phyloP scores from a whole-genome alignment of 37 sponge, comb jelly and placozoan genomes.

The Spongilla lacustris region DNA sequence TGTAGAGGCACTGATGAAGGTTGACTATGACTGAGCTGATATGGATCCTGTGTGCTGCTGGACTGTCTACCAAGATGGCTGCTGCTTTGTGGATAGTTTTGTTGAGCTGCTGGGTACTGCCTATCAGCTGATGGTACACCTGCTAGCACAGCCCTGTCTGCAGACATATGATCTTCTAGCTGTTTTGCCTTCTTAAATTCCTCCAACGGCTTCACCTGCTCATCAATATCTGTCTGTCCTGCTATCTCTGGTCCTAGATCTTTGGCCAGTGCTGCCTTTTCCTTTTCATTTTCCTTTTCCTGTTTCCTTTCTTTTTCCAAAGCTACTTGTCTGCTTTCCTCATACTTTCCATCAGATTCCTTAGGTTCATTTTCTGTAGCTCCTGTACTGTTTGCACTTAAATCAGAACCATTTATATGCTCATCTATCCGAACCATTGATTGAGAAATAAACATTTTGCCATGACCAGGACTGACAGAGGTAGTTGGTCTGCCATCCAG shows the following conservation, averaged over 20 bases:
- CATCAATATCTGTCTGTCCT: not conserved
- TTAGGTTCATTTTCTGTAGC: not conserved
- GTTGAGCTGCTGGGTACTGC: too few relatives aligned
- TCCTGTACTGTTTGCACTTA: not conserved
- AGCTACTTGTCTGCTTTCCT: not conserved
- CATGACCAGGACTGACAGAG: not conserved
- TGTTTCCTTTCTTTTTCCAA: not conserved
- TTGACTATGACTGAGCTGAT: not conserved
- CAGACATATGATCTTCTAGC: too few relatives aligned
- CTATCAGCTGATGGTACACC: too few relatives aligned
- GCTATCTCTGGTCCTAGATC: not conserved
- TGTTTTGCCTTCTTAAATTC: not conserved
- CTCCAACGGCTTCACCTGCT: not conserved
- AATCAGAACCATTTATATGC: not conserved
- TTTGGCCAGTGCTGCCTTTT: not conserved
- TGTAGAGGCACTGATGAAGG: not conserved
- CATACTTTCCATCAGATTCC: not conserved
- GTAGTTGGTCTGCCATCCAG: not conserved
- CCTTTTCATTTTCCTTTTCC: not conserved
- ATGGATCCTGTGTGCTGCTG: not conserved
- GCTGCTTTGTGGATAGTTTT: too few relatives aligned
- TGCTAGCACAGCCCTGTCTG: too few relatives aligned
- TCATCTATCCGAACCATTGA: not conserved
- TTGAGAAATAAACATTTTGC: conserved; percentile 8
- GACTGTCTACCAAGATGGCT: too few relatives aligned